phyloP scores from a whole-genome alignment of 92 coral and sea anemone genomes.

The Zoanthus solanderi region DNA sequence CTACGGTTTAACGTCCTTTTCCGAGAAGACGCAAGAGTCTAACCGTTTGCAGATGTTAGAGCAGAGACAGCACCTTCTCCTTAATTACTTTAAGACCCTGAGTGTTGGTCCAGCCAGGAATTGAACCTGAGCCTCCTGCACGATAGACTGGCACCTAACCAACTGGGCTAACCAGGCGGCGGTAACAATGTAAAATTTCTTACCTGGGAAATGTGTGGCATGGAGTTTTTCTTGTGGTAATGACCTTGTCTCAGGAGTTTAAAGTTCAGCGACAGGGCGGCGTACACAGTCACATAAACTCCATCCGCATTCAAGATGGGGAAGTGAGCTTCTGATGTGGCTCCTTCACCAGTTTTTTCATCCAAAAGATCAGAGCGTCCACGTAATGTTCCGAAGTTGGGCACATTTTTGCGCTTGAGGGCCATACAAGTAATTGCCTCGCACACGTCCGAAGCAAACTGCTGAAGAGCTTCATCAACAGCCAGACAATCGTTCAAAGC shows the following conservation, averaged over 20 bases:
- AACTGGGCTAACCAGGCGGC: too few relatives aligned
- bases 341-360: constrained; percentile 97
- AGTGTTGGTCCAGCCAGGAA: too few relatives aligned
- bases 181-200: not conserved
- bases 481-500: constrained; percentile 86
- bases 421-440: constrained; percentile 99
- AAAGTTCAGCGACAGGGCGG: constrained; percentile 83
- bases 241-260: constrained; percentile 87
- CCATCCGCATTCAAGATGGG: constrained; percentile 99
- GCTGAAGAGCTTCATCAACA: constrained; percentile 96
- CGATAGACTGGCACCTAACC: too few relatives aligned
- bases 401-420: constrained; percentile 93
- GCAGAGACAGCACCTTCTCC: too few relatives aligned
- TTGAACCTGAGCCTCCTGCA: too few relatives aligned
- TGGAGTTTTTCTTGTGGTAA: constrained; percentile 79
- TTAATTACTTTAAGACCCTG: too few relatives aligned
- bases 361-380: constrained; percentile 99
- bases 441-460: constrained; percentile 99
- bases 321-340: constrained; percentile 93
- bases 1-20: too few relatives aligned
- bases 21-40: too few relatives aligned
- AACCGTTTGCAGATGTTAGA: too few relatives aligned
- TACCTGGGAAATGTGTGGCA: constrained; percentile 89
- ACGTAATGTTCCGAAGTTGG: constrained; percentile 99
- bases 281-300: constrained; percentile 95